Evolutionary conservation across 1,140 invertebrate species (phyloP), one percentile per base, ranked within the genome.

Genomic region (Druon quercuslanigerum): DNA sequence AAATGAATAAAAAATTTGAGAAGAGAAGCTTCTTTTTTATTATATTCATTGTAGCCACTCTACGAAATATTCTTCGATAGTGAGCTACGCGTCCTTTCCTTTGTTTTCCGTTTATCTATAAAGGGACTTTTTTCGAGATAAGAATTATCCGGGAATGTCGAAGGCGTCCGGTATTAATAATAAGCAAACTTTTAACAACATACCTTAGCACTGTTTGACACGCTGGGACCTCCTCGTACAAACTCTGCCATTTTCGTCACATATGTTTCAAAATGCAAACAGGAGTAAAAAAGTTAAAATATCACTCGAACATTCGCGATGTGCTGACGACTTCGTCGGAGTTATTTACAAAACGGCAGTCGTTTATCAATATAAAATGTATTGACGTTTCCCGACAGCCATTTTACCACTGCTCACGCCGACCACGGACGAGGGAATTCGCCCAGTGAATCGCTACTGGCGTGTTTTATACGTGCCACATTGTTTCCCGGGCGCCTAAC

Each of bases 221-320:
- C 89, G 78, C 92, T 92, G 52, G 92, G 91, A 72, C 92, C 92
- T 81, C 92, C 92, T 78, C 93, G 89, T 60, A 93, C 92, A 82
- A 93, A 93, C 87, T 93, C 93, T 83, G 93, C 93, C 93, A 93
- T 93, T 87, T 82, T 86, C 75, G 74, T 76, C 71, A 76, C 83
- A 85, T 82, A 78, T 81, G 80, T 82, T 66, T 73, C 51, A 83
- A 82, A 83, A 72, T 73, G 73, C 66, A 76, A 74, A 75, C 75
- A 76, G 77, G 75, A 75, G 80, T 57, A 50, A 73, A 75, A 76
- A 83, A 77, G 50, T 75, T 66, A 16, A 73, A 71, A 20, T 60
- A 54, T 85, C 80, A 87, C 74, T 84, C 40, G 71, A 79, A 77
- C 87, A 89, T 88, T 83, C 83, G 84, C 75, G 12, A 73, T 74